Evolutionary conservation across 1,140 invertebrate genomes (phyloP), one percentile per base, ranked within the genome.

Genomic region (Zaprionus ornatus): DNA sequence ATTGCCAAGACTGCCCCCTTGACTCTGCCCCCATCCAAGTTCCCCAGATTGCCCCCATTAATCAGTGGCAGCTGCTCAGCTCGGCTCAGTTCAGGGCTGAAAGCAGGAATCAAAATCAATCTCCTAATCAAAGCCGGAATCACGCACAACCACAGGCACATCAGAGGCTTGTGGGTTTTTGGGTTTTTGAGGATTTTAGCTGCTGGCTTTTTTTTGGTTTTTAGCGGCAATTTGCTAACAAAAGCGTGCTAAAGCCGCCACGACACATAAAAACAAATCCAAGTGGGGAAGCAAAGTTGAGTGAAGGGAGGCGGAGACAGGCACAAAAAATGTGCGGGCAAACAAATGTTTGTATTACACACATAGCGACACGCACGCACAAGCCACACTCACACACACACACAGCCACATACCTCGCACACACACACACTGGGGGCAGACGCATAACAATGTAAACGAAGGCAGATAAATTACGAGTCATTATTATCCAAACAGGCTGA

Each of bases 401-500:
- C 62, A 59, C 40, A 35, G 10, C 62, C 40, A 64, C 84, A 80
- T 77, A 81, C 67, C 77, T 10, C 65, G 45, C 50, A 63, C 60
- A 54, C 15, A 59, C 27, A 66, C 45, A 59, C 15, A 54, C 45
- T 2, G 40, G 9, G n/a, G 45, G 21, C 45, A 17, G 35, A 48
- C 48, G 64, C 71, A 76, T 61, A 78, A 75, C 86, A 84, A 88
- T 88, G 84, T 88, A 90, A 88, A 84, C 84, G 84, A 90, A 84
- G 79, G 85, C 80, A 88, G 84, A 88, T 90, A 88, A 88, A 88
- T 88, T 88, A 84, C 84, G 71, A 88, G 74, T 76, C 80, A 88
- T 88, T 88, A 88, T 88, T 90, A 88, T 88, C 71, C 84, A 74
- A 83, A 86, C 83, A 80, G 86, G 80, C 83, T 74, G 79, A 74